Conservation (phyloP, 2,797 vertebrate species). For the Sciaenops ocellatus region DNA sequence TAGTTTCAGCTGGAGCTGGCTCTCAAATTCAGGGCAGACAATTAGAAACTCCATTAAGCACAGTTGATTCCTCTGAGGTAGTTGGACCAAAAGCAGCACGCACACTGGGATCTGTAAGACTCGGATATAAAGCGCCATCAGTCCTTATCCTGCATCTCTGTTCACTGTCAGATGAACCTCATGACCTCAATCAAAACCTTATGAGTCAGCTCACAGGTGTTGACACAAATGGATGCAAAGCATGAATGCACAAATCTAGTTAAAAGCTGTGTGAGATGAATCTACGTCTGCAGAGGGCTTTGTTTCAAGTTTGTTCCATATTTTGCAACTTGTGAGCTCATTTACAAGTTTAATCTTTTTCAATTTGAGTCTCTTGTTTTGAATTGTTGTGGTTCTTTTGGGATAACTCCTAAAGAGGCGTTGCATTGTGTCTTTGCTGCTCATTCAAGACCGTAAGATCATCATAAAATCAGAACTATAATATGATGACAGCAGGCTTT, state of each 20-base stretch:
- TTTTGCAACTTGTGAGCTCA: background rate
- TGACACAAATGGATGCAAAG: slow-evolving; percentile 37
- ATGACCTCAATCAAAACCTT: slow-evolving; percentile 68
- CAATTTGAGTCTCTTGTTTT: background rate
- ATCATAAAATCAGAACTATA: background rate
- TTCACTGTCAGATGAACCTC: slow-evolving; percentile 61
- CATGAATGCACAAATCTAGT: background rate
- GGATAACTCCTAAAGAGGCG: background rate
- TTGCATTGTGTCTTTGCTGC: background rate
- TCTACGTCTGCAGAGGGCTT: background rate
- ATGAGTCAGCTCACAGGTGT: slow-evolving; percentile 64
- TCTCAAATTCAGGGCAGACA: slow-evolving; percentile 82
- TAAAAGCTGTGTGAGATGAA: slow-evolving; percentile 5
- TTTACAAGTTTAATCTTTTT: slow-evolving; percentile 10
- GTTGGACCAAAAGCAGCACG: slow-evolving; percentile 80
- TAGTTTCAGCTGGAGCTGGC: slow-evolving; percentile 45
- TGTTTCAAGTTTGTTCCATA: background rate
- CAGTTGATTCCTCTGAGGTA: slow-evolving; percentile 80
- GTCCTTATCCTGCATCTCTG: slow-evolving; percentile 60
- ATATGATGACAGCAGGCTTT: background rate
- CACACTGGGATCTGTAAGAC: slow-evolving; percentile 73
- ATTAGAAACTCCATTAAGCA: slow-evolving; percentile 85
- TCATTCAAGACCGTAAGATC: background rate
- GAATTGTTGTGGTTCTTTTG: background rate
- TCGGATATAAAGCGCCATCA: slow-evolving; percentile 48